Evolutionary conservation across 2,797 vertebrate species (phyloP), one percentile per base, ranked within the genome.

Genomic region (Myotis myotis): DNA sequence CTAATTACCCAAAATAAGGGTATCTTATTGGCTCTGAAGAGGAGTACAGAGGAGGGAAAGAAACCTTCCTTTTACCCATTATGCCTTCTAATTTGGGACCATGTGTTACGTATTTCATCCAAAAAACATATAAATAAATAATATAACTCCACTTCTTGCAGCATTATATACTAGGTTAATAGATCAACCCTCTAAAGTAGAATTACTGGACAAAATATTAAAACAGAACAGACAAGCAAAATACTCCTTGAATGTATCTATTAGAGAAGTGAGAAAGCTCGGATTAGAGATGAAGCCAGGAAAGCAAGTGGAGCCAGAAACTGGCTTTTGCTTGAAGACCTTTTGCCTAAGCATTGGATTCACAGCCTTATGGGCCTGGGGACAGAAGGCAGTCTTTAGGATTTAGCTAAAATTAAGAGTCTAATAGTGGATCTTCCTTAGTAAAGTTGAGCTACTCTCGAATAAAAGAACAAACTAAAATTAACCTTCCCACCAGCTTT

Each of bases 401-500:
- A 20, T 53, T 82, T 71, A 79, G 57, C 38, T 66, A 57, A 87
- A 87, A 53, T 71, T n/a, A 94, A 90, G 28, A 89, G n/a, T 41
- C 60, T 53, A 38, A n/a, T 49, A 57, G 49, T 74, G 75, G 72
- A 53, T 72, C 30, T 72, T 66, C 38, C 80, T 88, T 23, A 36
- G n/a, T 81, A 78, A 95, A 88, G 30, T 60, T 81, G 82, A 84
- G 41, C 66, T 75, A 38, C 23, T 75, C 47, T 92, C 64, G 81
- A 28, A 22, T 53, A 80, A 51, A 80, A 49, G 25, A 84, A 41
- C 53, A 92, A 88, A 87, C 78, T 92, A 87, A 90, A 92, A 92
- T 47, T 88, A 87, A 88, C 22, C 81, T 93, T 79, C 47, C 22
- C 51, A 64, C 44, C 41, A 57, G 30, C 44, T 66, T 92, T 55